phyloP scores from a whole-genome alignment of 2,888 invertebrate species.

The Nyleta sp. region DNA sequence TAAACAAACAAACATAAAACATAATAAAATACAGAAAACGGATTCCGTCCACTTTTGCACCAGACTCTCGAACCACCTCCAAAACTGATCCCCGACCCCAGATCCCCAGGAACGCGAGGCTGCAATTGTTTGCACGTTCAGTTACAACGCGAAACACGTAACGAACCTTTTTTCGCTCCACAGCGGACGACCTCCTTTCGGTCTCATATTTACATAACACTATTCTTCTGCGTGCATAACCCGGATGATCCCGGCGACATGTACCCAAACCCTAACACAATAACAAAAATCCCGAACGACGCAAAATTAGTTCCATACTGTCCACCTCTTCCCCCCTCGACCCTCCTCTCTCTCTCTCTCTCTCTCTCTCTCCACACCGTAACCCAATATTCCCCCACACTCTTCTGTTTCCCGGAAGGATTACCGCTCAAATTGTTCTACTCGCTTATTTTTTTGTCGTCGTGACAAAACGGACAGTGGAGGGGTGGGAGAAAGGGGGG shows the following conservation, averaged over 20 bases:
- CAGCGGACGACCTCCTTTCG: constrained; percentile 43
- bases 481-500: neutral
- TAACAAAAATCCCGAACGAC: too few relatives aligned
- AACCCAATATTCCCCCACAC: constrained; percentile 29
- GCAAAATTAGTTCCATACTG: neutral
- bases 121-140: constrained; percentile 23
- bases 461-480: neutral
- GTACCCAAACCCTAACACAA: neutral
- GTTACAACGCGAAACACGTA: constrained; percentile 27
- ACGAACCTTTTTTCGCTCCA: constrained; percentile 12
- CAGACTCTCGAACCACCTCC: too few relatives aligned
- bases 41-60: too few relatives aligned
- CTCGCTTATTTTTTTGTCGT: neutral
- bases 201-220: constrained; percentile 45
- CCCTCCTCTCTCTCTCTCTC: neutral
- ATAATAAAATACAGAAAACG: too few relatives aligned
- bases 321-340: neutral
- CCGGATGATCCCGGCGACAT: neutral
- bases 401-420: constrained; percentile 28
- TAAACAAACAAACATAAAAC: too few relatives aligned
- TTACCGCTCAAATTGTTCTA: constrained; percentile 6
- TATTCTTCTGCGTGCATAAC: constrained; percentile 4
- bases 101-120: constrained; percentile 25
- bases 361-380: constrained; percentile 1
- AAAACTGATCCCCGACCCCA: too few relatives aligned